These are phyloP conservation scores for Ophion obscuratus DNA, from an alignment of 2,888 invertebrate species.

Conservation along the genomic window DNA sequence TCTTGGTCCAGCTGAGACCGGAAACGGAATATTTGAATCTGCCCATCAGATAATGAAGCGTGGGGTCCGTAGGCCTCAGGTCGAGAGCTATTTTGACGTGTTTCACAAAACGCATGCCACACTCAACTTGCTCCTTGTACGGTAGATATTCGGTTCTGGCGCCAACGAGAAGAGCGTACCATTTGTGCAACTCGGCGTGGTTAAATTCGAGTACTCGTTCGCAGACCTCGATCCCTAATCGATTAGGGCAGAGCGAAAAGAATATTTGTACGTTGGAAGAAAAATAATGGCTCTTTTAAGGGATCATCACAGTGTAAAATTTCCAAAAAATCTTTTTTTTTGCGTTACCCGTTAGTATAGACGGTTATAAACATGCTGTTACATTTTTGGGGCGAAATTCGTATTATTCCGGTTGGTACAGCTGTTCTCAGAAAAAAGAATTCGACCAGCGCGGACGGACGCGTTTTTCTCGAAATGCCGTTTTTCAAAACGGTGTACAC, in stretches of 20 bases:
- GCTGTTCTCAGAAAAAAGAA: no score
- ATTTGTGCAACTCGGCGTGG: slow-evolving; percentile 88
- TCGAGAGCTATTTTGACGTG: slow-evolving; percentile 88
- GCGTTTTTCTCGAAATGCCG: no score
- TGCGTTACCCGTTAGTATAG: no score
- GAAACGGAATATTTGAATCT: slow-evolving; percentile 89
- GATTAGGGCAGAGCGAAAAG: background rate
- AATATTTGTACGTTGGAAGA: background rate
- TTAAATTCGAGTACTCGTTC: slow-evolving; percentile 85
- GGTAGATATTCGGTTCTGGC: slow-evolving; percentile 86
- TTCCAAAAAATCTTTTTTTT: no score
- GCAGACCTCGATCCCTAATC: slow-evolving; percentile 86
- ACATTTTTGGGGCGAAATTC: no score
- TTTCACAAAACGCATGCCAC: slow-evolving; percentile 88
- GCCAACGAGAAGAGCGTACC: slow-evolving; percentile 90
- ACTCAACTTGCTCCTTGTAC: slow-evolving; percentile 87
- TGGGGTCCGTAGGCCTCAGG: slow-evolving; percentile 87
- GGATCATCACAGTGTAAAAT: no score
- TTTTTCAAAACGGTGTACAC: no score
- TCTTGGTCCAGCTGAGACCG: slow-evolving; percentile 88
- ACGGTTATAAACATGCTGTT: no score
- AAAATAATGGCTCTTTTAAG: no score
- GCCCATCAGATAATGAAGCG: slow-evolving; percentile 89
- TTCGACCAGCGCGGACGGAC: no score
- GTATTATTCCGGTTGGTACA: no score